Percentiles rank a stretch among this genome's conserved stretches.
Evolutionary conservation across 2,888 invertebrate species (phyloP).

Genomic region (Mechanitis mazaeus): DNA sequence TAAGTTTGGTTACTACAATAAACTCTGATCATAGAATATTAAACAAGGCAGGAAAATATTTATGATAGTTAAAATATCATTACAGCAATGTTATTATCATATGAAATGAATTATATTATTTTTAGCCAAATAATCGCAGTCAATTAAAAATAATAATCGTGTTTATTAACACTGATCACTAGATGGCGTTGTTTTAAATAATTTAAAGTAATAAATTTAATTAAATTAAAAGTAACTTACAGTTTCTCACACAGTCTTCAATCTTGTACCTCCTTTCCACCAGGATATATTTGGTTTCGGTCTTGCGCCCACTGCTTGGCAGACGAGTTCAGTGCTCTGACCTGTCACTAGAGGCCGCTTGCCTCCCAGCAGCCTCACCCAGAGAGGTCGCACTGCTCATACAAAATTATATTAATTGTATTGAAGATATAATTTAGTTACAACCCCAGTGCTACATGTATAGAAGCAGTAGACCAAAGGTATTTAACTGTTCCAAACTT

Average conservation of each 20-base stretch:
- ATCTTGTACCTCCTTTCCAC: slow-evolving; percentile 82
- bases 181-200: too few species aligned
- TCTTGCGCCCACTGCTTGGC: slow-evolving; percentile 86
- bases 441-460: not conserved
- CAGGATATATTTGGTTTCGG: slow-evolving; percentile 88
- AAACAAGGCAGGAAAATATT: too few species aligned
- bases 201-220: not conserved
- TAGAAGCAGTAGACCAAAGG: not conserved
- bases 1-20: not conserved
- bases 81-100: too few species aligned
- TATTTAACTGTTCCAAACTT: not conserved
- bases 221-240: slow-evolving; percentile 56
- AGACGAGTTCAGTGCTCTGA: slow-evolving; percentile 84
- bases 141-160: too few species aligned
- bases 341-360: slow-evolving; percentile 85
- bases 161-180: too few species aligned
- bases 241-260: slow-evolving; percentile 79
- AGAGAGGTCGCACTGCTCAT: slow-evolving; percentile 78
- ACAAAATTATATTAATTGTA: not conserved
- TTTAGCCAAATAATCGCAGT: too few species aligned
- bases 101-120: too few species aligned
- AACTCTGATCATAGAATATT: not conserved
- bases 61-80: too few species aligned
- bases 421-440: not conserved
- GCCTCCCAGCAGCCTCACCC: slow-evolving; percentile 81